Percentiles rank a stretch among this genome's conserved stretches.
These are phyloP conservation scores for Xerus rutilus DNA, from an alignment of 2,797 vertebrate species.

Conservation along the genomic window DNA sequence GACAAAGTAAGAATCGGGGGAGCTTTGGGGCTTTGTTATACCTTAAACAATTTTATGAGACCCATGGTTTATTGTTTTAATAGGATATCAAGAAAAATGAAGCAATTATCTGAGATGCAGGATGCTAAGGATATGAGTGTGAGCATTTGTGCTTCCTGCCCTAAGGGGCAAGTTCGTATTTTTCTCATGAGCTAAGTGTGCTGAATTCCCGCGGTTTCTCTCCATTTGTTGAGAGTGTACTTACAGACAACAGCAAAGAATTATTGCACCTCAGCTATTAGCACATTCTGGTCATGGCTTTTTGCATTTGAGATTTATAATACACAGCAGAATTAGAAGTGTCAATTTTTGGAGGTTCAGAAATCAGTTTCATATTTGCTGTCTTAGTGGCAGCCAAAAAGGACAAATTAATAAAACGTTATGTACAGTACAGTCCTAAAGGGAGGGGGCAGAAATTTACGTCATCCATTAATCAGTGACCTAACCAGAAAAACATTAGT, in stretches of 20 bases:
- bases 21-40: background rate
- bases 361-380: constrained; percentile 76
- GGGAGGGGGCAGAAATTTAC: constrained; percentile 2
- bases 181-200: constrained; percentile 29
- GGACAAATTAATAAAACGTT: constrained; percentile 76
- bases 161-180: background rate
- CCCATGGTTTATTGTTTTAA: constrained; percentile 3
- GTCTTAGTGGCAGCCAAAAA: constrained; percentile 65
- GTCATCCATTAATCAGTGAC: constrained; percentile 79
- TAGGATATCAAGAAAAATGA: constrained; percentile 58
- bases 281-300: background rate
- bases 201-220: background rate
- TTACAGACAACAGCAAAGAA: constrained; percentile 46
- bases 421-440: constrained; percentile 34
- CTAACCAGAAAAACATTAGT: constrained; percentile 78
- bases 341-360: constrained; percentile 46
- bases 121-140: background rate
- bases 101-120: constrained; percentile 29
- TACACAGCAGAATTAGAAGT: constrained; percentile 53
- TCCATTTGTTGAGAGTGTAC: background rate
- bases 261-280: background rate
- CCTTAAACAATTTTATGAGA: constrained; percentile 28
- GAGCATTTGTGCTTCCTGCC: constrained; percentile 12
- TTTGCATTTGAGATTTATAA: constrained; percentile 22
- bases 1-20: background rate